Evolutionary conservation across 2,888 invertebrate genomes (phyloP).

Genomic region (Pyrochroa serraticornis): DNA sequence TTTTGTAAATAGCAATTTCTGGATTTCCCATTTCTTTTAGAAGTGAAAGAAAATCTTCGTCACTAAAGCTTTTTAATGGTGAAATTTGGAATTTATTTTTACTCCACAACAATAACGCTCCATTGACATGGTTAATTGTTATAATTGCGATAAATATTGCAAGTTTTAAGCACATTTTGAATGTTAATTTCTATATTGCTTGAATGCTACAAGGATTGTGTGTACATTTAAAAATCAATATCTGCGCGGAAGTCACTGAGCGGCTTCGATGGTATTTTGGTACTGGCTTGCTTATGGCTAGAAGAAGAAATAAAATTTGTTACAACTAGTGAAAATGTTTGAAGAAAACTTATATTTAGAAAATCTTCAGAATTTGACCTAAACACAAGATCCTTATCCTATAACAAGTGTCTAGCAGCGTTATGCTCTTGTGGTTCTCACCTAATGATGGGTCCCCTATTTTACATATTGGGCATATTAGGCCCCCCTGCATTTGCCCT

Average conservation of each 20-base stretch:
- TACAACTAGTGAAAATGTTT: no score
- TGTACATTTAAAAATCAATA: conserved; percentile 1
- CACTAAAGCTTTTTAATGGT: conserved; percentile 49
- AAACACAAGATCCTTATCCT: no score
- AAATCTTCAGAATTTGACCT: no score
- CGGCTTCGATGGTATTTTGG: no score
- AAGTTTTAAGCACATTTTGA: not conserved
- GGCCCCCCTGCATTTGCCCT: no score
- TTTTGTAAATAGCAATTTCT: conserved; percentile 48
- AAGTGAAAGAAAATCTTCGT: conserved; percentile 47
- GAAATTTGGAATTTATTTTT: conserved; percentile 48
- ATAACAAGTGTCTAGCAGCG: no score
- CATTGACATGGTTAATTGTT: conserved; percentile 27
- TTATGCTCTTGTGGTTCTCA: no score
- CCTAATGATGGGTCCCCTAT: no score
- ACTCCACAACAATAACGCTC: conserved; percentile 45
- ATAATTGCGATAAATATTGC: not conserved
- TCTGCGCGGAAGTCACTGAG: not conserved
- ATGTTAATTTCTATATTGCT: not conserved
- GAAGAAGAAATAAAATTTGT: no score
- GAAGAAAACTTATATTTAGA: no score
- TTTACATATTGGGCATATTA: no score
- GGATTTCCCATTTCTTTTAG: conserved; percentile 45
- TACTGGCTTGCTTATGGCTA: no score
- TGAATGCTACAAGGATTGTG: not conserved